Percentiles rank a stretch among this genome's conserved stretches.
Evolutionary conservation across 2,113 vertebrate genomes (phyloP).

Genomic region (Rattus rattus): DNA sequence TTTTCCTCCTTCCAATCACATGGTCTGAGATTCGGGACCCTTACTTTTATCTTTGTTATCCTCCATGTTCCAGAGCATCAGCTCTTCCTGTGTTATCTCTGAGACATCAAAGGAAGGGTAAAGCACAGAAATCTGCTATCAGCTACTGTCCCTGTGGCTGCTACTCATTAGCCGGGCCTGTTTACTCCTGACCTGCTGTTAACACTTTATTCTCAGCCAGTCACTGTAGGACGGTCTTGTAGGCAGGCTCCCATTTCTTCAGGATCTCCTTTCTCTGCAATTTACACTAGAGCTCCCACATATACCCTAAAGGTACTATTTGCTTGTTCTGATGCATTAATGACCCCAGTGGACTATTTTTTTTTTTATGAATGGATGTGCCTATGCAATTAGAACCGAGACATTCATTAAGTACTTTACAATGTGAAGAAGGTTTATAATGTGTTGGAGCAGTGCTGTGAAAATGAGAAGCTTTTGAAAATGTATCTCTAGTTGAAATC

Average conservation of each 20-base stretch:
- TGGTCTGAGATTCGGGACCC: not conserved
- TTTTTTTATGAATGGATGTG: conserved; percentile 76
- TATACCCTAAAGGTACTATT: conserved; percentile 64
- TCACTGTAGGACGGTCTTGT: not conserved
- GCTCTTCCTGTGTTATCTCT: conserved; percentile 10
- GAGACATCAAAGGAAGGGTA: not conserved
- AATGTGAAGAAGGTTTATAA: conserved; percentile 1
- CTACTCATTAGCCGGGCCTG: not conserved
- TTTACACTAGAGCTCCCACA: conserved; percentile 47
- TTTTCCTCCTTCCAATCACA: not conserved
- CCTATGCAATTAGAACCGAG: conserved; percentile 66
- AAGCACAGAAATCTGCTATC: conserved; percentile 43
- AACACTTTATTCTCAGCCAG: not conserved
- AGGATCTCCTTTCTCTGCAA: conserved; percentile 53
- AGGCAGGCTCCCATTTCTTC: conserved; percentile 54
- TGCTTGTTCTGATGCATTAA: conserved; percentile 5
- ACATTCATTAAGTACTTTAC: conserved; percentile 64
- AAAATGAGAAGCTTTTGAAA: conserved; percentile 42
- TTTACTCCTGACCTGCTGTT: not conserved
- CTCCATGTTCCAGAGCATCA: not conserved
- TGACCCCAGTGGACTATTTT: conserved; percentile 62
- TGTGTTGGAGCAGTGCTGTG: not conserved
- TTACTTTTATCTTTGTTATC: conserved; percentile 49
- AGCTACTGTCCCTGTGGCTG: not conserved
- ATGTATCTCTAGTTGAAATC: conserved; percentile 31